Base-by-base conservation (phyloP, 2,797 vertebrate species). In the Babyrousa celebensis region DNA sequence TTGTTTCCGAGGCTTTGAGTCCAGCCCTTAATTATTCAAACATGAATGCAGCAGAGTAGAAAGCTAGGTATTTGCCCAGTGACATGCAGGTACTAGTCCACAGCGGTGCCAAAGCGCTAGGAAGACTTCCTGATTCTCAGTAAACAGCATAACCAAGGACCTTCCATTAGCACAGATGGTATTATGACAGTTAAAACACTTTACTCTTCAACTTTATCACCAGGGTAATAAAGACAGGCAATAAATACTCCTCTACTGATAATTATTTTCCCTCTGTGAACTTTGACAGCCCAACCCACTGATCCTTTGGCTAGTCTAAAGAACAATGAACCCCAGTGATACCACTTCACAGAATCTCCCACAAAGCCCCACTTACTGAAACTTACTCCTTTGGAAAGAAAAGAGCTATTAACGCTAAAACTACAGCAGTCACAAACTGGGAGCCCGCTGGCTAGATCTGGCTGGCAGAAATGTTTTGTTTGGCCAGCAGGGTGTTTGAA, bases 221-320 rank as follows among this genome's bases (percentile, higher is more conserved):
- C 74, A 95, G 83, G 43, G 58, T 82, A 85, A 97, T 98, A 96
- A 97, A 97, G 23, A 29, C 5, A 56, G 80, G 86, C 86, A 58
- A 93, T 94, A 97, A 95, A 92, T 96, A 96, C 63, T 60, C 74
- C 80, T 83, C 86, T 93, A 94, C 29, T 89, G 95, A 82, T 75
- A 74, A 89, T 93, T 96, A 96, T 97, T 95, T 95, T 96, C 79
- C 54, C 29, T 89, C 92, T 67, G 71, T 97, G 97, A 97, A 97
- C 97, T 96, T 75, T 97, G 96, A 94, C 86, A 94, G 90, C 77
- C 96, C 78, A 94, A 83, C 86, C 93, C 84, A 87, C 91, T 23
- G 54, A 82, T 75, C 65, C 63, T 89, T 56, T 23, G 71, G 62
- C 77, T 84, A 48, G 86, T 91, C 75, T 85, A 85, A 97, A 97